Base-by-base conservation (phyloP, 2,888 invertebrate species). In the Pharmacophagus antenor region DNA sequence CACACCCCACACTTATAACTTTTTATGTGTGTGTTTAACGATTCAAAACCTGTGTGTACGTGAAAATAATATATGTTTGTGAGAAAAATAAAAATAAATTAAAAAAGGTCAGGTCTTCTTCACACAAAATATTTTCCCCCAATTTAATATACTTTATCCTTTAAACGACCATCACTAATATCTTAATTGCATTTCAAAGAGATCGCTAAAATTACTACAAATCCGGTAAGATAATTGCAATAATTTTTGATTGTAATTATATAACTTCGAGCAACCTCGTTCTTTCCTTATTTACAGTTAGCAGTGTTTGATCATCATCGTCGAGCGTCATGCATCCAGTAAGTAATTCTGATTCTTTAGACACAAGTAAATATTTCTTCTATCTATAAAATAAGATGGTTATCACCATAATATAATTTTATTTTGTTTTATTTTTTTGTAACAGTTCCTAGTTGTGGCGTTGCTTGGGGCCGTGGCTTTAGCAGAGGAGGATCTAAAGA, bases 401-500 rank as follows among this genome's bases (percentile, higher is more conserved):
- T 7, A 10, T 31, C 31, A 10, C 15, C 15, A 3, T 31, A 31
- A 18, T 42, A 17, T 15, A 42, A n/a, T 17, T 42, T 42, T 2
- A 42, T 12, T 10, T 2, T 31, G 10, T n/a, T 50, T 17, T 27
- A 54, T 37, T 50, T 48, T 25, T 54, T 23, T 31, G n/a, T 1
- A 41, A 20, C 57, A 62, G 61, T 49, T 64, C 44, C 22, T 62
- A 18, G 31, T 61, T 12, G 25, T 61, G 18, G 62, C 55, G 4
- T 31, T 48, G 21, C 23, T 61, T 12, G 37, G 56, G 21, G 54
- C 58, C 25, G 27, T 23, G 41, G 57, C 54, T 12, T 17, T 48
- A 15, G 64, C 58, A 44, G 51, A 55, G 6, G 44, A 61, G 41
- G 58, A 62, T 21, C 59, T 52, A 12, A 47, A 63, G 25, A 56